phyloP scores from a whole-genome alignment of 2,888 invertebrate species.

The Protodeltote pygarga region DNA sequence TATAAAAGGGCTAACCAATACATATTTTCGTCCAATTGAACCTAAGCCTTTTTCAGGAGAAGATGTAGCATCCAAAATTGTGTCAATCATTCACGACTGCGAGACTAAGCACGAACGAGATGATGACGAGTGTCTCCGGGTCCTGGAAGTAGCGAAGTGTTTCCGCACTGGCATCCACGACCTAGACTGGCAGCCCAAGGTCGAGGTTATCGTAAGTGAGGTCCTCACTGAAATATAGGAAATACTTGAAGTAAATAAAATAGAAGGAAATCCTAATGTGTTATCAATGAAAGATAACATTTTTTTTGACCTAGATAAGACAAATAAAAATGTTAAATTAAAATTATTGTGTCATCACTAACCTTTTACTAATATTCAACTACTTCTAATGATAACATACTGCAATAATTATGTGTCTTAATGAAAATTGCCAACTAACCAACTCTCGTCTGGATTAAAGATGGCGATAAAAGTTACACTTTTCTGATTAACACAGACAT shows the following conservation, averaged over 20 bases:
- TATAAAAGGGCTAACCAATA: too few relatives aligned
- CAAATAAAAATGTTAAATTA: too few relatives aligned
- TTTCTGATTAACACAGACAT: too few relatives aligned
- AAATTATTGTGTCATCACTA: too few relatives aligned
- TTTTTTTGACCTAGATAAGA: too few relatives aligned
- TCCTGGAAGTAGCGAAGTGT: conserved; percentile 72
- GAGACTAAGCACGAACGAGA: conserved; percentile 55
- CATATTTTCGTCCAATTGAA: neutral
- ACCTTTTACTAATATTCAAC: too few relatives aligned
- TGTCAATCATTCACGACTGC: conserved; percentile 63
- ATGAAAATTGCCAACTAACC: too few relatives aligned
- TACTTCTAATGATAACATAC: too few relatives aligned
- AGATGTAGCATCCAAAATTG: conserved; percentile 60
- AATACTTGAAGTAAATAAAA: neutral
- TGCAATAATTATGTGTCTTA: too few relatives aligned
- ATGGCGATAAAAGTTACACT: too few relatives aligned
- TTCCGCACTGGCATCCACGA: conserved; percentile 64
- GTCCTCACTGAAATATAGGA: conserved; percentile 65
- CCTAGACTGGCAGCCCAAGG: conserved; percentile 69
- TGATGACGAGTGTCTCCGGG: conserved; percentile 63
- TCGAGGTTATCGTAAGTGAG: conserved; percentile 65
- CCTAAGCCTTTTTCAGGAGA: conserved; percentile 53
- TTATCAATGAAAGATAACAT: neutral
- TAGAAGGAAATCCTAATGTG: neutral
- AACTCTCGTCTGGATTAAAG: too few relatives aligned